Base-by-base conservation (phyloP, 1,140 invertebrate species). In the Dreissena polymorpha region DNA sequence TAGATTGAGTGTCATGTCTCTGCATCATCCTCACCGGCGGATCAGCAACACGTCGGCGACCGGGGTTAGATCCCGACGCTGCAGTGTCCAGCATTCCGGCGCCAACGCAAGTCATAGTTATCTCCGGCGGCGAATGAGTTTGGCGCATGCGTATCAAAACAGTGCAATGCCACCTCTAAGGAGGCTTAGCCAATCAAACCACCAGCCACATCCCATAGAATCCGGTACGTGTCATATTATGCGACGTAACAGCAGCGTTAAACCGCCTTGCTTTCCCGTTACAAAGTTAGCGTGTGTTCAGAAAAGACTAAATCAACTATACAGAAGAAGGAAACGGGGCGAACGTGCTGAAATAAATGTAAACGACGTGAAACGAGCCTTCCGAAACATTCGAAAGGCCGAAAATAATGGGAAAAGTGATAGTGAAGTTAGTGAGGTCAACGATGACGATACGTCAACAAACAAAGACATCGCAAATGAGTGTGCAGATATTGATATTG, bases 201-300 rank as follows among this genome's bases (percentile, higher is more conserved):
- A 77, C 27, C 50, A 67, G 16, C 0, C 18, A 7, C n/a, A 27
- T 8, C 23, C 13, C 2, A 18, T n/a, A 12, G n/a, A 39, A 53
- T 29, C 18, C n/a, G 68, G 68, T 68, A 16, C 75, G 10, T 23
- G 16, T 23, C 12, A 21, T 23, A 39, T 27, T 53, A 49, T 67
- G 50, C 63, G 75, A 8, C 18, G 75, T 5, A 21, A 65, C 49
- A 77, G 75, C 64, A 77, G 75, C 64, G 75, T 77, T 6, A 77
- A 77, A 53, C 39, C 75, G 3, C 75, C 75, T n/a, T 77, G 75
- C 63, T 77, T 77, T 39, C 75, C 75, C 10, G 75, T 77, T 7
- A 77, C 64, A 8, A 77, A 77, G 68, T 55, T 77, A 68, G 39
- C 64, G 7, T 67, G 75, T 69, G 75, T 77, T 68, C 75, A 77